Evolutionary conservation across 2,797 vertebrate genomes (phyloP).

Genomic region (Staurois parvus): DNA sequence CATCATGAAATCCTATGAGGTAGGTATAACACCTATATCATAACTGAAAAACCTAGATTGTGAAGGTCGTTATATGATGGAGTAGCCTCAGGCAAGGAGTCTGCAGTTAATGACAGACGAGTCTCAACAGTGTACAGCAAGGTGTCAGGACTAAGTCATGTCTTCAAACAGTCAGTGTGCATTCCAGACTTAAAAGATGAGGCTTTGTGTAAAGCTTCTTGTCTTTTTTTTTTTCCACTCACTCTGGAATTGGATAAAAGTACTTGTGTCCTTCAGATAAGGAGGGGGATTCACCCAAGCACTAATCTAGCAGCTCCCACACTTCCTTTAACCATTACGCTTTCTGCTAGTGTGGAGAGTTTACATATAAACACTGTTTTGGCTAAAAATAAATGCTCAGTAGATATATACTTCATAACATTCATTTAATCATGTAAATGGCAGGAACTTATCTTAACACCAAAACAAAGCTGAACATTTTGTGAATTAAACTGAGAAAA

Average conservation of each 20-base stretch:
- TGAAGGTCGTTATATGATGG: conserved; percentile 47
- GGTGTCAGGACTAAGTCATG: conserved; percentile 84
- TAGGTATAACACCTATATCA: neutral
- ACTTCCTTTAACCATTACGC: conserved; percentile 86
- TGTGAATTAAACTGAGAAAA: conserved; percentile 80
- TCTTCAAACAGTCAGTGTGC: conserved; percentile 83
- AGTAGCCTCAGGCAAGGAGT: conserved; percentile 75
- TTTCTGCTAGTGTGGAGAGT: conserved; percentile 70
- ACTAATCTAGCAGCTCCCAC: conserved; percentile 83
- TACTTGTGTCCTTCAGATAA: conserved; percentile 87
- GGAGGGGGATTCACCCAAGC: conserved; percentile 84
- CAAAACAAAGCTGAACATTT: conserved; percentile 82
- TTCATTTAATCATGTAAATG: conserved; percentile 78
- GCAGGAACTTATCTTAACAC: conserved; percentile 74
- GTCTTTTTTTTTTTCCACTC: conserved; percentile 72
- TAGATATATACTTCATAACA: conserved; percentile 62
- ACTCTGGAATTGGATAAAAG: conserved; percentile 86
- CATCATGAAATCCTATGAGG: neutral
- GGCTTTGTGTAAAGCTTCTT: conserved; percentile 75
- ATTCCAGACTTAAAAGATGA: conserved; percentile 86
- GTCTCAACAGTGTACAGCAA: conserved; percentile 85
- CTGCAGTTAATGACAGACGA: conserved; percentile 88
- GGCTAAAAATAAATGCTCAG: conserved; percentile 75
- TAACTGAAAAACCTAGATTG: neutral
- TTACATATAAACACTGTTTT: conserved; percentile 75